Conservation (phyloP, 2,113 vertebrate genomes). For the Pteropus alecto region DNA sequence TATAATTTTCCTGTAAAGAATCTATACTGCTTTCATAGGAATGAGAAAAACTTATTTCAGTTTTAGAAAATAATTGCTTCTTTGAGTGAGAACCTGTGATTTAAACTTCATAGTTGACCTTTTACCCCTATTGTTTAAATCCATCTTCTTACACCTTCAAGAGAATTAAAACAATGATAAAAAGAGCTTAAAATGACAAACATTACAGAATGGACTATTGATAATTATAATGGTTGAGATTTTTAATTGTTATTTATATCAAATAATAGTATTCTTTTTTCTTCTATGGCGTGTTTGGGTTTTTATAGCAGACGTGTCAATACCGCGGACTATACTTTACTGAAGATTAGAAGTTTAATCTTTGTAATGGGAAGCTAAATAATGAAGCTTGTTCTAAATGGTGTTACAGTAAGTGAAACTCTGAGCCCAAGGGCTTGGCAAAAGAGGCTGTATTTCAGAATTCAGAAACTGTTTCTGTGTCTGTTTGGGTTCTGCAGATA, state of each 20-base stretch:
- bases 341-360: not conserved
- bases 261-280: not conserved
- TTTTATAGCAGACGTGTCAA: not conserved
- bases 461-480: not conserved
- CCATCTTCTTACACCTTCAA: not conserved
- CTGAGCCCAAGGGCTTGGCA: not conserved
- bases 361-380: not conserved
- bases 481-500: not conserved
- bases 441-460: not conserved
- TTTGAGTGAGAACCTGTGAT: not conserved
- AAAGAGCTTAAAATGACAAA: not conserved
- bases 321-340: not conserved
- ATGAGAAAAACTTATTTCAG: not conserved
- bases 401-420: not conserved
- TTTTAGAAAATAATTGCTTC: not conserved
- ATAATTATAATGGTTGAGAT: not conserved
- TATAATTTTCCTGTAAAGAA: not conserved
- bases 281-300: not conserved
- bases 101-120: not conserved
- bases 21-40: not conserved
- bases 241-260: not conserved
- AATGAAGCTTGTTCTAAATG: not conserved
- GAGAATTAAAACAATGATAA: not conserved
- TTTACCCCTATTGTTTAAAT: not conserved
- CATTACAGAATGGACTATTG: not conserved